Percentiles rank a stretch among this genome's conserved stretches.
Conservation (phyloP, 1,140 invertebrate genomes). For the Tetramorium alpestre region DNA sequence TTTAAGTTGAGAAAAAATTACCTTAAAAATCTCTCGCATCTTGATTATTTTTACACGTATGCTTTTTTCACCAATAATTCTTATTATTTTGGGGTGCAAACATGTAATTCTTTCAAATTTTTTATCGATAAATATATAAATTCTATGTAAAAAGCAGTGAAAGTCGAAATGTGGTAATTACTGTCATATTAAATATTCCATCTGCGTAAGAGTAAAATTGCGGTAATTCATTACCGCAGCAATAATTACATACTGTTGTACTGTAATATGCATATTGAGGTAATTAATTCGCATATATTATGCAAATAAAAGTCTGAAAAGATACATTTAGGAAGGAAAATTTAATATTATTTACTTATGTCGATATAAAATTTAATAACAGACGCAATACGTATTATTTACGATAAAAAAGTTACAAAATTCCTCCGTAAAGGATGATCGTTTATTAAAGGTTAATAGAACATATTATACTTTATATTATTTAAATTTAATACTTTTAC, state of each 20-base stretch:
- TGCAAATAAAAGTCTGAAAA: constrained; percentile 33
- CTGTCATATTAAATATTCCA: constrained; percentile 31
- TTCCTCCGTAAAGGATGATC: background rate
- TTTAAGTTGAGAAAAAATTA: background rate
- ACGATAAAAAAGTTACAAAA: background rate
- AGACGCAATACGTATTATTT: background rate
- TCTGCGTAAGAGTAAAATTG: constrained; percentile 42
- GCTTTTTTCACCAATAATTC: background rate
- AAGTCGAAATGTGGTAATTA: constrained; percentile 35
- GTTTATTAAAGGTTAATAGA: background rate
- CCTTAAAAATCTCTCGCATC: background rate
- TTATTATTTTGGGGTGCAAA: too few species aligned
- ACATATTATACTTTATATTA: too few species aligned
- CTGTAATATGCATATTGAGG: constrained; percentile 30
- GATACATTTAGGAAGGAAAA: background rate
- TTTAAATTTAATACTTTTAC: constrained; percentile 17
- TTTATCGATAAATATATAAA: background rate
- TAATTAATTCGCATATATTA: constrained; percentile 51
- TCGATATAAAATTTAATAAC: constrained; percentile 9
- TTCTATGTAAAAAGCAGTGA: constrained; percentile 3
- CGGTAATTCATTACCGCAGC: constrained; percentile 33
- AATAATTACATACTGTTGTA: constrained; percentile 43
- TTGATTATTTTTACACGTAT: background rate
- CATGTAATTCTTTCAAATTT: background rate
- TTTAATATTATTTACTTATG: constrained; percentile 8